phyloP scores from a whole-genome alignment of 2,113 vertebrate species.

The Colius striatus region DNA sequence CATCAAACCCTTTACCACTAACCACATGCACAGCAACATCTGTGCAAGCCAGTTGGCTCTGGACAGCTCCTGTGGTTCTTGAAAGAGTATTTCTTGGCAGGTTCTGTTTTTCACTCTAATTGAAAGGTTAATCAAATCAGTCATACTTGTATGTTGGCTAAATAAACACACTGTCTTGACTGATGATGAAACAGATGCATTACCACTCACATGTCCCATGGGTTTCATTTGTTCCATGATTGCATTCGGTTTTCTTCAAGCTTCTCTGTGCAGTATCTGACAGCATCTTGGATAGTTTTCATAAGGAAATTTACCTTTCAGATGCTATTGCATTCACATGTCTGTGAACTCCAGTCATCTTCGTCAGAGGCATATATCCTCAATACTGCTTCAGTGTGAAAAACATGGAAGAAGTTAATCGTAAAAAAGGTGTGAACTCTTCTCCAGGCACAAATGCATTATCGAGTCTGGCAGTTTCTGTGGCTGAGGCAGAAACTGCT shows the following conservation, averaged over 20 bases:
- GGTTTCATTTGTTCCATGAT: constrained; percentile 34
- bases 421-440: not conserved
- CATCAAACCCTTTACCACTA: not conserved
- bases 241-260: constrained; percentile 2
- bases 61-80: constrained; percentile 68
- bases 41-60: constrained; percentile 64
- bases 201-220: not conserved
- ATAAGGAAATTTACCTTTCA: not conserved
- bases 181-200: constrained; percentile 59
- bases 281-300: not conserved
- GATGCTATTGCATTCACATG: not conserved
- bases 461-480: not conserved
- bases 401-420: not conserved
- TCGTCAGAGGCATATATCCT: not conserved
- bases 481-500: not conserved
- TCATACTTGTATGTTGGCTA: constrained; percentile 53
- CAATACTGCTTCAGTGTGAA: not conserved
- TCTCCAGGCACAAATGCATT: not conserved
- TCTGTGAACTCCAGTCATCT: not conserved
- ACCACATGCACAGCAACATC: not conserved
- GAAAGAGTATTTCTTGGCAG: constrained; percentile 71
- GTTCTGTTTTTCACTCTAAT: constrained; percentile 51
- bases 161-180: constrained; percentile 55
- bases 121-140: constrained; percentile 74
- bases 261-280: not conserved